Base-by-base conservation (phyloP, 2,797 vertebrate species). In the Amblyraja radiata region DNA sequence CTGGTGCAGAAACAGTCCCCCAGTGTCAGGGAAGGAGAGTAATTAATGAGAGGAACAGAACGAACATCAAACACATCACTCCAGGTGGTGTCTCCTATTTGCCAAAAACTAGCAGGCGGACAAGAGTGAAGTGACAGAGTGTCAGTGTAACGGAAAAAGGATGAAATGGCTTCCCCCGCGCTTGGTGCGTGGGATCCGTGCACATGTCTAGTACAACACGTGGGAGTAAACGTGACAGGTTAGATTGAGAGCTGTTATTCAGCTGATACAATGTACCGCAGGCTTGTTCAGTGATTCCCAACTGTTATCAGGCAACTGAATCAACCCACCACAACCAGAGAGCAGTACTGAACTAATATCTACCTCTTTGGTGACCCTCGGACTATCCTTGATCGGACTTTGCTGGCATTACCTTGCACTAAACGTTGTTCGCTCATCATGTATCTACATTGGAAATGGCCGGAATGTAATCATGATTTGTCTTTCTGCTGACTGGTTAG, bases 121-220 rank as follows among this genome's bases (percentile, higher is more conserved):
- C 95, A 96, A 96, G 95, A 97, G 96, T 96, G 96, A 97, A 97
- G 97, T 97, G 96, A 97, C 96, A 95, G 96, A 96, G 96, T 86
- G 96, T 96, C 94, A 95, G 95, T 94, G 93, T 97, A 97, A 97
- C 96, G 96, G 96, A 96, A 96, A 95, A 95, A 95, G 96, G 96
- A 96, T 95, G 96, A 95, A 96, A 96, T 96, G 96, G 46, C 46
- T 96, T 96, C 96, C 96, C 96, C 96, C 79, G 13, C 95, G 95
- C 96, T 94, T 95, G 94, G 95, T 94, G 94, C 93, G 36, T 25
- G 94, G 95, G 96, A 94, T 93, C 95, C 95, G 78, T 94, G 94
- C 93, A 61, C 93, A 94, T 0, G 93, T 95, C 93, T 94, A 0
- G 95, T 95, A 95, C 46, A 0, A 5, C 94, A 32, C 78, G 11